Evolutionary conservation across 2,797 vertebrate genomes (phyloP).

Genomic region (Cephalopachus bancanus): DNA sequence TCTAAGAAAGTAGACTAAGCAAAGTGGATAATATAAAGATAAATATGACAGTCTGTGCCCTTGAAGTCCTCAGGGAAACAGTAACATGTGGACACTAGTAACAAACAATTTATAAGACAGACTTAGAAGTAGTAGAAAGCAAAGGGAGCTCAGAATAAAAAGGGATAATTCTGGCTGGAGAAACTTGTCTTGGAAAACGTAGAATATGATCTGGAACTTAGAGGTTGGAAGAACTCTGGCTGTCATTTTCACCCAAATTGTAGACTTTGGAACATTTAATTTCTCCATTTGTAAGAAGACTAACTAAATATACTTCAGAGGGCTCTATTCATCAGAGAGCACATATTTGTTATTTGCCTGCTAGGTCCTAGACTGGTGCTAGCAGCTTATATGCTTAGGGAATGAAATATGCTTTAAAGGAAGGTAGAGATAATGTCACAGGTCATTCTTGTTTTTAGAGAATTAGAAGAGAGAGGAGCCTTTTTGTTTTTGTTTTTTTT

Average conservation of each 20-base stretch:
- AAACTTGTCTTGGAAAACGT: conserved; percentile 9
- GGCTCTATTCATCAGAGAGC: not conserved
- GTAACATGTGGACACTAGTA: not conserved
- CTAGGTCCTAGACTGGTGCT: not conserved
- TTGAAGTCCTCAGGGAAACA: not conserved
- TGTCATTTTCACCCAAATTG: not conserved
- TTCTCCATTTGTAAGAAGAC: conserved; percentile 26
- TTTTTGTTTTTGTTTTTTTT: not conserved
- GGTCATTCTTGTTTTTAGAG: conserved; percentile 46
- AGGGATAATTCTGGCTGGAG: not conserved
- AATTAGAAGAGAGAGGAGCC: not conserved
- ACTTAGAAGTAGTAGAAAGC: not conserved
- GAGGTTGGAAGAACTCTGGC: not conserved
- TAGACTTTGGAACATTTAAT: conserved; percentile 3
- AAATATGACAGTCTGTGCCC: not conserved
- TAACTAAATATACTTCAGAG: conserved; percentile 30
- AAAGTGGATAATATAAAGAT: conserved; percentile 32
- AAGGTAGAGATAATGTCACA: conserved; percentile 13
- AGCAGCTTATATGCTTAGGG: not conserved
- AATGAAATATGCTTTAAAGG: not conserved
- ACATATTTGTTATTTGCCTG: conserved; percentile 7
- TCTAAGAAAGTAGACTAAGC: conserved; percentile 48
- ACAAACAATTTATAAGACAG: not conserved
- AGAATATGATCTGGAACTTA: conserved; percentile 32
- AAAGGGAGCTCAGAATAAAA: conserved; percentile 8